These are phyloP conservation scores for Adrianichthys oophorus DNA, from an alignment of 2,797 vertebrate genomes.

Conservation along the genomic window DNA sequence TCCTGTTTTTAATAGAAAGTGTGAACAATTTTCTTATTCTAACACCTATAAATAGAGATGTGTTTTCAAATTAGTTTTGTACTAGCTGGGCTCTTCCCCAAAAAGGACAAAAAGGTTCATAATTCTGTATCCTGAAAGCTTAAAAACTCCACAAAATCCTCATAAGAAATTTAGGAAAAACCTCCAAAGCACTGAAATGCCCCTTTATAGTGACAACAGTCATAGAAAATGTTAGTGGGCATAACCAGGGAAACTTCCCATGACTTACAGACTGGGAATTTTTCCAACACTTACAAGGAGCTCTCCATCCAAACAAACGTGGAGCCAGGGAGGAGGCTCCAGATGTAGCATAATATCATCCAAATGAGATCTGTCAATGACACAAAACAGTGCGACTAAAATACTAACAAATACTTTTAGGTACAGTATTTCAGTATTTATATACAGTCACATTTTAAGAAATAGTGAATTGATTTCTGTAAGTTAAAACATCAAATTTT, in stretches of 20 bases:
- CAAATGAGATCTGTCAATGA: neutral
- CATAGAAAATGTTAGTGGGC: conserved; percentile 10
- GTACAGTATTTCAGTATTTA: neutral
- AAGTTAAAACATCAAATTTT: no score
- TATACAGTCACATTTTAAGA: neutral
- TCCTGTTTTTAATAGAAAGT: no score
- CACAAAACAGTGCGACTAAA: neutral
- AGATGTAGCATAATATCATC: neutral
- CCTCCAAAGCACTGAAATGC: neutral
- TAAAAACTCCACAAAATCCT: no score
- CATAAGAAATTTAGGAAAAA: no score
- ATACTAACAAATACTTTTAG: no score
- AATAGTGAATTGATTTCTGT: no score
- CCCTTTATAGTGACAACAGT: conserved; percentile 17
- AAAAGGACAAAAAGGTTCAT: no score
- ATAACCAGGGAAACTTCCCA: conserved; percentile 45
- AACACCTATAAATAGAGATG: no score
- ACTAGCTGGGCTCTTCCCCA: no score
- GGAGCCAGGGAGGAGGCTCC: conserved; percentile 2
- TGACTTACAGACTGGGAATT: conserved; percentile 46
- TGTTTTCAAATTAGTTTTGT: no score
- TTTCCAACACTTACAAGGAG: conserved; percentile 49
- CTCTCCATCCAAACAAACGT: conserved; percentile 41
- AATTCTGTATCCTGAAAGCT: no score
- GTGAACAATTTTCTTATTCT: no score